Base-by-base conservation (phyloP, 30 jellyfish, hydroid and myxozoan genomes). In the Haliclystus octoradiatus region DNA sequence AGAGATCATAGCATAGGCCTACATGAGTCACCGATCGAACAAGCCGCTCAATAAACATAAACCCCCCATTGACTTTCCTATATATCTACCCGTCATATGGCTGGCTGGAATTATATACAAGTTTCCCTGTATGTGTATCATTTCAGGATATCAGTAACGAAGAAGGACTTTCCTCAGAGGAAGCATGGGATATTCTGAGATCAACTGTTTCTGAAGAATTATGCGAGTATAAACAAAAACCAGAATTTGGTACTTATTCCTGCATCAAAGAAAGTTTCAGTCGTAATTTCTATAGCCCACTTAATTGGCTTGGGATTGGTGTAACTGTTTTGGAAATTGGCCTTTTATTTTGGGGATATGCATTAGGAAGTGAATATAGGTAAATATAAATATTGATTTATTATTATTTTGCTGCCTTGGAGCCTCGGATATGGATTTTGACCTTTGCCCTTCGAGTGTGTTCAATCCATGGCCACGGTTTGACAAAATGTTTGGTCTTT, bases 301-400 rank as follows among this genome's bases (percentile, higher is more conserved):
- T 80, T 14, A 81, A 80, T 49, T 80, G 93, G 93, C 72, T 80
- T 65, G 83, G 93, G 28, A 64, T 67, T 2, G 26, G 26, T 14
- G 33, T 80, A 66, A 33, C 72, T 25, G 29, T 65, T 33, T 63
- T 62, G 0, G 72, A 53, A 28, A 78, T 76, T 26, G 75, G 61
- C 12, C 62, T 66, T 1, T 65, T 80, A 29, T 31, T 72, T 34
- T 51, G 69, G 31, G 81, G 85, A 14, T 80, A 71, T 31, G 34
- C 15, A 13, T 65, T 80, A 30, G 85, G 85, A 30, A 77, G 66
- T 75, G 85, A 65, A 29, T 51, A 63, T 31, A 75, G 60, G 85
- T 75, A 75, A 46, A 78, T 49, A 23, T 26, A 28, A 2, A n/a
- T n/a, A n/a, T n/a, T n/a, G n/a, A n/a, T n/a, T n/a, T n/a, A n/a